phyloP scores from a whole-genome alignment of 2,888 invertebrate genomes.

The Azorinus chamasolen region DNA sequence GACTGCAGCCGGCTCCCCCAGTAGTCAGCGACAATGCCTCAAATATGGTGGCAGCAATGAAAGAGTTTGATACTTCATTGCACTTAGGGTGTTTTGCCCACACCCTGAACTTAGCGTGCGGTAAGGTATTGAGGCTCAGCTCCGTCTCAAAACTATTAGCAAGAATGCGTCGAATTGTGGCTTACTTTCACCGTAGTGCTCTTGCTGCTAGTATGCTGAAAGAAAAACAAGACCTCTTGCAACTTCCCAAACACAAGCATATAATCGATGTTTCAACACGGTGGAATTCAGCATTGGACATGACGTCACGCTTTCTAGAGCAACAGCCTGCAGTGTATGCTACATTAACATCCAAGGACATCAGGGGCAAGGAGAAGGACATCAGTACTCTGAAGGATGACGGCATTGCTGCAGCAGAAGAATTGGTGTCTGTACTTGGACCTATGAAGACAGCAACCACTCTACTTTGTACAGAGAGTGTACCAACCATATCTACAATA shows the following conservation, averaged over 20 bases:
- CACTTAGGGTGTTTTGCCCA: slow-evolving; percentile 49
- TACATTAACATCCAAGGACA: slow-evolving; percentile 24
- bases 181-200: slow-evolving; percentile 36
- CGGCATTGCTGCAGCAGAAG: slow-evolving; percentile 41
- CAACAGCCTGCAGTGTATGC: slow-evolving; percentile 42
- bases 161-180: slow-evolving; percentile 33
- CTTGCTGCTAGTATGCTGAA: slow-evolving; percentile 24
- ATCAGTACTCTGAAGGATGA: slow-evolving; percentile 12
- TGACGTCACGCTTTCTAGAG: slow-evolving; percentile 35
- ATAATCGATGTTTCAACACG: slow-evolving; percentile 38
- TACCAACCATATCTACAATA: slow-evolving; percentile 48
- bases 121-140: slow-evolving; percentile 14
- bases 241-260: slow-evolving; percentile 40
- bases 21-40: slow-evolving; percentile 43
- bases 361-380: slow-evolving; percentile 20
- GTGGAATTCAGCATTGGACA: slow-evolving; percentile 52
- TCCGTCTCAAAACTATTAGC: slow-evolving; percentile 20
- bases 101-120: slow-evolving; percentile 39
- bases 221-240: slow-evolving; percentile 19
- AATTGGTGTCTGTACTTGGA: slow-evolving; percentile 29
- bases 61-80: slow-evolving; percentile 9
- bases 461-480: slow-evolving; percentile 37
- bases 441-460: slow-evolving; percentile 43
- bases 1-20: slow-evolving; percentile 12
- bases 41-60: slow-evolving; percentile 38